Evolutionary conservation across 2,113 vertebrate species (phyloP), one percentile per base, ranked within the genome.

Genomic region (Peromyscus californicus): DNA sequence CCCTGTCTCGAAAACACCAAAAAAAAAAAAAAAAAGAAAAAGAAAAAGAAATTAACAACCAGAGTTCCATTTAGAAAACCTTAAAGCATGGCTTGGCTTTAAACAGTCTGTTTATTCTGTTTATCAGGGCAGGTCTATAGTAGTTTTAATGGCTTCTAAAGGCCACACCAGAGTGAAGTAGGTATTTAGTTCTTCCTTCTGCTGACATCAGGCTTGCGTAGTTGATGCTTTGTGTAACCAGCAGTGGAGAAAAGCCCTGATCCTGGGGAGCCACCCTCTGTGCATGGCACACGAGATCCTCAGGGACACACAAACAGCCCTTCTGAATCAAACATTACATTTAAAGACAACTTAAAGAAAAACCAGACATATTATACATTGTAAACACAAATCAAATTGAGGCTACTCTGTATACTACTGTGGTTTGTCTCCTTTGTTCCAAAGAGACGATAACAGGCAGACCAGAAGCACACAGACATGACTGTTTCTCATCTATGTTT

Each of bases 131-230:
- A 67, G 61, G 42, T 67, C 79, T 92, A 48, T 11, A 80, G 8
- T 0, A 31, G 72, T 75, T 86, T 95, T 87, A 75, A 3, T 59
- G 82, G 54, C 70, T 48, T 91, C 61, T 51, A 70, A 74, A 94
- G 78, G 72, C 79, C 59, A 89, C 42, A 29, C 29, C 21, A 93
- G n/a, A 76, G 39, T n/a, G 42, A 4, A 93, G 51, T 79, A 84
- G 96, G 78, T 69, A 91, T 45, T 95, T 90, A 65, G 45, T 70
- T 82, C 15, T 79, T 86, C 5, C 39, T 54, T 89, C 74, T 90
- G 69, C 75, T 67, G 88, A 92, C 78, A 29, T 59, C 10, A 59
- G 54, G 45, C 75, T 91, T 5, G 65, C 57, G 89, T 67, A 74
- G 57, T 15, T 57, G 42, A 74, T 6, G 17, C n/a, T 31, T 31